Base-by-base conservation (phyloP, 2,797 vertebrate species). In the Enteromius fasciolatus region DNA sequence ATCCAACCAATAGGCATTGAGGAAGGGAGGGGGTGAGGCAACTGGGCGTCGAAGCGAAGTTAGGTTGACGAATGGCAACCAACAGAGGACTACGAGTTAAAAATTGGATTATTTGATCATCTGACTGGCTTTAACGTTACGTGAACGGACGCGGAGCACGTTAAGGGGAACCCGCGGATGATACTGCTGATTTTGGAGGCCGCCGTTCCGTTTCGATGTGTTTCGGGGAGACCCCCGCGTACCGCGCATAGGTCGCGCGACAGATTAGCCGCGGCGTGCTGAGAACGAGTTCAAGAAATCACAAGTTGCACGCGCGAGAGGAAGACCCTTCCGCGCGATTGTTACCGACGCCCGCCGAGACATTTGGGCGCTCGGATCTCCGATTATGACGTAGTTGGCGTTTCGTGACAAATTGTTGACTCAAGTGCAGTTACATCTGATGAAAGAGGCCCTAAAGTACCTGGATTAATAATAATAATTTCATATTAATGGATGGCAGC, bases 71-170 rank as follows among this genome's bases (percentile, higher is more conserved):
- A 91, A 91, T 93, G 93, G 93, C 91, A 92, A 92, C 93, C 94
- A 95, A 92, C 93, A 93, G 94, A 95, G 93, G 95, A 93, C 94
- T 94, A 94, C 94, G 94, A 96, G 94, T 95, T 94, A 91, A 84
- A 90, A 89, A 87, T 89, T 90, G 83, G 91, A 92, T 83, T 90
- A 88, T 93, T 89, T 90, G 76, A 86, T 82, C 87, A 70, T 87
- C 81, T 87, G 88, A 84, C 83, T 69, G 87, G 85, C 39, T 90
- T 91, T 85, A 68, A 66, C 76, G 85, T 67, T 59, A 46, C 61
- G 1, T n/a, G 78, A 85, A 66, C 76, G 57, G 73, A 68, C 18
- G 54, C 66, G 72, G 88, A 88, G 86, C 69, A 72, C 83, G 83
- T 83, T 61, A 23, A 68, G 36, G 64, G 25, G 25, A 41, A 52